Conservation (phyloP, 2,888 invertebrate genomes). For the Chymomyza procnemis region DNA sequence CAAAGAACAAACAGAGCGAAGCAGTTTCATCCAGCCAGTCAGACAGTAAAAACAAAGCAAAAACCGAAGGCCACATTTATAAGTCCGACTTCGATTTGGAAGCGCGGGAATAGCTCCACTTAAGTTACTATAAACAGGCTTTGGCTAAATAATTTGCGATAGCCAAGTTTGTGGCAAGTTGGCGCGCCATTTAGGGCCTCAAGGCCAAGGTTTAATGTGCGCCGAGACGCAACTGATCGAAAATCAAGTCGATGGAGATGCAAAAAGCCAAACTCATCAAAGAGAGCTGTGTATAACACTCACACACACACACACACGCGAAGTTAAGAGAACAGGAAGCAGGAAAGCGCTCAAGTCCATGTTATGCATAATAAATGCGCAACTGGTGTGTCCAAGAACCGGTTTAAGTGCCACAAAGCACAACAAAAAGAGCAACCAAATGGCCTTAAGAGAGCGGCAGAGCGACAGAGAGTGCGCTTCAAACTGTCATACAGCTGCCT, state of each 20-base stretch:
- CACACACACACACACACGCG: constrained; percentile 29
- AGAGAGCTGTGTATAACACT: constrained; percentile 43
- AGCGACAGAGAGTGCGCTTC: too few relatives aligned
- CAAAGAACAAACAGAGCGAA: not conserved
- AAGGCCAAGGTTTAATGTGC: constrained; percentile 73
- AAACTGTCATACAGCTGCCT: constrained; percentile 53
- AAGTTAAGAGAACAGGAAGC: constrained; percentile 19
- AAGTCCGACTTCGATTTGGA: constrained; percentile 42
- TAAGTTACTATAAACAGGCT: constrained; percentile 21
- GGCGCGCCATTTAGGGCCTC: constrained; percentile 72
- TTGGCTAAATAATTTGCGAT: constrained; percentile 31
- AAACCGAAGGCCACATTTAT: constrained; percentile 36
- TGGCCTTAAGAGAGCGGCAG: not conserved
- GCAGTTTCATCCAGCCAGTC: too few relatives aligned
- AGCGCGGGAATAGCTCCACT: not conserved
- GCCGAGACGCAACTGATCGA: constrained; percentile 48
- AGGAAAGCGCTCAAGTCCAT: constrained; percentile 10
- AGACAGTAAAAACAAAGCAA: constrained; percentile 19
- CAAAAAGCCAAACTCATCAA: constrained; percentile 1
- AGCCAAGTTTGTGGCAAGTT: constrained; percentile 28
- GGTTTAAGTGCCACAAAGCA: constrained; percentile 52
- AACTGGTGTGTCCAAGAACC: constrained; percentile 70
- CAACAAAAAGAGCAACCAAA: constrained; percentile 1
- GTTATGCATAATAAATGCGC: constrained; percentile 70
- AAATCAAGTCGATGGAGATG: constrained; percentile 45